Base-by-base conservation (phyloP, 2,797 vertebrate species). In the Syndactyla subalaris region DNA sequence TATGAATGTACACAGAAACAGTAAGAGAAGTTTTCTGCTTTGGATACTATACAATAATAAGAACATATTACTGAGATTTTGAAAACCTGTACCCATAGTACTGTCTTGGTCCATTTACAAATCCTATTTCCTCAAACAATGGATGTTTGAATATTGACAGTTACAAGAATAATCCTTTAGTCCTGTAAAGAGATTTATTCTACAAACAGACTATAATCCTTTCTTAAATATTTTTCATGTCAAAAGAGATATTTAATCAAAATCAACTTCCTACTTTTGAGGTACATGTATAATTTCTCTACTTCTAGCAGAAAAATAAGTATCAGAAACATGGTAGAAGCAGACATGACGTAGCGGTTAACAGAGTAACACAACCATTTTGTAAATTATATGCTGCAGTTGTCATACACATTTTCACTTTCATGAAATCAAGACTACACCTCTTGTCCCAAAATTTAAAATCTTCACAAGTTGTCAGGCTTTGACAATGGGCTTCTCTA, bases 331-430 rank as follows among this genome's bases (percentile, higher is more conserved):
- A 32, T 7, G 38, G 24, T 15, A 41, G 54, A 91, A 93, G 52
- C 8, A 85, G 51, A 49, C 58, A 76, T 24, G 39, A 39, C 3
- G 38, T 71, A 61, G 76, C 39, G 23, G 91, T 76, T 76, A 77
- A 89, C 26, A 90, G 51, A 78, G 57, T 72, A 45, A 59, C 45
- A 62, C 34, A 59, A 57, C 13, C 14, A 38, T 83, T 96, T 85
- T 83, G 73, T 93, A 81, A 95, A 91, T 95, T 52, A 65, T 87
- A 82, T 36, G 70, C 54, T 86, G 29, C 24, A 75, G 18, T 54
- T 96, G 85, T 96, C 94, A 98, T 48, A 89, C 62, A 85, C 2
- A 4, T 95, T 96, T 95, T 85, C 83, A 87, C 82, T 96, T 85
- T 78, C 41, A 52, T 26, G 55, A 65, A 45, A 97, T 88, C 74